A percentile compares a stretch with the other conserved stretches of the same genome.
Evolutionary conservation across 2,797 vertebrate species (phyloP).

Genomic region (Eutrigla gurnardus): DNA sequence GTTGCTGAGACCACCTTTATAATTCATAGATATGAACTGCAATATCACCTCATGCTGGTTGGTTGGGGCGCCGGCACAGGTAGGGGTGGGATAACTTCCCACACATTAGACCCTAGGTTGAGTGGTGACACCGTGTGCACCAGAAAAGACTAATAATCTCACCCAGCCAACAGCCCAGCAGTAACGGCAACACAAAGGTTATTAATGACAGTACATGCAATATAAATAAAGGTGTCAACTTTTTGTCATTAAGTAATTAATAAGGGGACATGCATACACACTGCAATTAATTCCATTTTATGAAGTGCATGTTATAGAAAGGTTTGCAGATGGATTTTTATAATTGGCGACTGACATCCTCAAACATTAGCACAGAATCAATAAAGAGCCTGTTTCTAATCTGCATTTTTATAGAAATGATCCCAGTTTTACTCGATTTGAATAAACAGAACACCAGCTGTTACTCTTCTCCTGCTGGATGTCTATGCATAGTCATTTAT

Average conservation of each 20-base stretch:
- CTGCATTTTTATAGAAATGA: conserved; percentile 42
- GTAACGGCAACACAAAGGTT: neutral
- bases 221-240: neutral
- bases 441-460: conserved; percentile 48
- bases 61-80: neutral
- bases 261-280: neutral
- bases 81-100: neutral
- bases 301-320: conserved; percentile 9
- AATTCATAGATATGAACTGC: neutral
- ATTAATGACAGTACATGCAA: neutral
- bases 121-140: neutral
- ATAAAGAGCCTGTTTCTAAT: conserved; percentile 37
- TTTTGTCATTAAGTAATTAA: conserved; percentile 25
- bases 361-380: conserved; percentile 42
- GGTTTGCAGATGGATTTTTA: conserved; percentile 40
- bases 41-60: neutral
- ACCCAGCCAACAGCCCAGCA: neutral
- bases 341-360: conserved; percentile 25
- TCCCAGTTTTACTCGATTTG: conserved; percentile 37
- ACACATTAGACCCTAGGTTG: neutral
- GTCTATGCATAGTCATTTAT: conserved; percentile 27
- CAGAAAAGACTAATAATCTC: neutral
- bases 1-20: conserved; percentile 4
- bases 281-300: neutral
- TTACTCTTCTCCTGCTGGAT: conserved; percentile 19